Evolutionary conservation across 1,140 invertebrate species (phyloP).

Genomic region (Cotesia typhae): DNA sequence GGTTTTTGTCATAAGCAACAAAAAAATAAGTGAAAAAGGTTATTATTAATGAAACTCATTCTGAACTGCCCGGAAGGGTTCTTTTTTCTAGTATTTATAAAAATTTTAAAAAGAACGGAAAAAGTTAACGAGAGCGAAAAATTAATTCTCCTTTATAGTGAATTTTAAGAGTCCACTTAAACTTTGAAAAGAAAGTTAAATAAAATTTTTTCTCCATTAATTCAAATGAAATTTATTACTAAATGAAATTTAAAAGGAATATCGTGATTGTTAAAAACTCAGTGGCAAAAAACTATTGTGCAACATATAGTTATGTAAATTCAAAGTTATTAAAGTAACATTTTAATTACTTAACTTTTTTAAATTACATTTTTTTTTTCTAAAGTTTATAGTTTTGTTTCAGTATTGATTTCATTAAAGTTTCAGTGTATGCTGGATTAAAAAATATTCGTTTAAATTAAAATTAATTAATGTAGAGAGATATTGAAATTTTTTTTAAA

Average conservation of each 20-base stretch:
- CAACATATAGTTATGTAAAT: no score
- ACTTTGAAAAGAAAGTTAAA: not conserved
- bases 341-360: no score
- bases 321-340: no score
- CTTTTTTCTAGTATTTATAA: not conserved
- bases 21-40: not conserved
- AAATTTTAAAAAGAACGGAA: not conserved
- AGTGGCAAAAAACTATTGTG: no score
- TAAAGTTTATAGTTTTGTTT: no score
- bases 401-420: no score
- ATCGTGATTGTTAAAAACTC: not conserved
- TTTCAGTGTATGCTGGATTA: no score
- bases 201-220: not conserved
- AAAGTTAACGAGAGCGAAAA: constrained; percentile 8
- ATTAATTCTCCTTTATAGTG: not conserved
- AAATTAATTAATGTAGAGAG: no score
- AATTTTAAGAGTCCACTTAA: not conserved
- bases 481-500: no score
- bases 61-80: not conserved
- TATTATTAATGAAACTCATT: not conserved
- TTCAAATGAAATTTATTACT: not conserved
- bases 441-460: no score
- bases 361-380: no score
- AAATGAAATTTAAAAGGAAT: not conserved
- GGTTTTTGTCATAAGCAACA: not conserved